Evolutionary conservation across 2,797 vertebrate genomes (phyloP), one percentile per base, ranked within the genome.

Genomic region (Malacoctenus gilli): DNA sequence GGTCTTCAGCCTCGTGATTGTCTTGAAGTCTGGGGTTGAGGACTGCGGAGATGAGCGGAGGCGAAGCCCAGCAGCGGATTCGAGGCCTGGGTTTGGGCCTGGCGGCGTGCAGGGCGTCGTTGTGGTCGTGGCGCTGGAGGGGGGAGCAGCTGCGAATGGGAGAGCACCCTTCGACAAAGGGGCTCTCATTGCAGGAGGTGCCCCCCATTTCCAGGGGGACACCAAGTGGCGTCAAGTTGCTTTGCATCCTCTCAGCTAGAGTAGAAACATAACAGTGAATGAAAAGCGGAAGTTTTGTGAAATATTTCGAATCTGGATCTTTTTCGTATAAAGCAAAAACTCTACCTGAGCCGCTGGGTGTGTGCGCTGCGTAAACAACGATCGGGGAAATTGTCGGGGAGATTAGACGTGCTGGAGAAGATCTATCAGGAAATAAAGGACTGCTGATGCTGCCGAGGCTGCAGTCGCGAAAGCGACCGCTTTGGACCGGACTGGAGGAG

Each of bases 401-500:
- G 48, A 79, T 69, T 35, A 87, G 66, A 46, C 78, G 63, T 19
- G 82, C 86, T 16, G 88, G 87, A 32, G 93, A 94, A 1, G 92
- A 93, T 5, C 84, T 75, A 35, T 94, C 92, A 64, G 89, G 79
- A 74, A 95, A 91, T 0, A 92, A 65, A 11, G 96, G 95, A 59
- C 94, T 98, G 19, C 89, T 73, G 21, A 93, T 72, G 72, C 95
- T 97, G 61, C 95, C 96, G 14, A 99, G 87, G 77, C 96, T 98
- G 58, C 92, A 94, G 35, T 93, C 88, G 72, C 94, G 92, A 72
- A 88, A 38, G 79, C 84, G 82, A 55, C 92, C 93, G 25, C 92
- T 91, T 65, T 92, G 92, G 83, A 99, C 97, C 44, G 97, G 97
- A 75, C 97, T 99, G 41, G 96, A 99, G 0, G 97, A 98, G 89